A percentile compares a stretch with the other conserved stretches of the same genome.
Conservation (phyloP, 1,140 invertebrate species). For the Portunus trituberculatus region DNA sequence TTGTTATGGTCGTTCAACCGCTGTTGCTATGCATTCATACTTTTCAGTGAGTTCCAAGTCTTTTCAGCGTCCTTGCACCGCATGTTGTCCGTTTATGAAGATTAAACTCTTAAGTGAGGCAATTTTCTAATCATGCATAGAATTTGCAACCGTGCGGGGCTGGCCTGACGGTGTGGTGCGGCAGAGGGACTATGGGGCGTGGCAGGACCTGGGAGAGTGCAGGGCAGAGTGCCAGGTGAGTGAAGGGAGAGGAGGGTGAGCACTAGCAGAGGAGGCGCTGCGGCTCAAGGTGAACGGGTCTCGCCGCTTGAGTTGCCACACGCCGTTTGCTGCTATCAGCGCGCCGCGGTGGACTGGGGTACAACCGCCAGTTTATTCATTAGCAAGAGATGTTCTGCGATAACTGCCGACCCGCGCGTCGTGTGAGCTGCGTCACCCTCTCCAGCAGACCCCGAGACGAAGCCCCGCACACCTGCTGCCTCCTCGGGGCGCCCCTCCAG, state of each 20-base stretch:
- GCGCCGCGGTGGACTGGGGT: conserved; percentile 36
- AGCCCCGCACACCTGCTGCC: background rate
- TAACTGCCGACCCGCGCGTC: background rate
- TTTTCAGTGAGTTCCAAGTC: background rate
- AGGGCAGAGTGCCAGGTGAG: background rate
- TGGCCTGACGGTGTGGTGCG: background rate
- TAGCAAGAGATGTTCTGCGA: conserved; percentile 49
- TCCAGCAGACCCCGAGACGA: background rate
- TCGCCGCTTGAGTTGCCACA: conserved; percentile 24
- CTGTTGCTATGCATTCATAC: conserved; percentile 61
- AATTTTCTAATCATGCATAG: too few relatives aligned
- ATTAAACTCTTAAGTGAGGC: too few relatives aligned
- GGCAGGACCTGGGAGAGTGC: background rate
- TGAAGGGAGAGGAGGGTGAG: conserved; percentile 24
- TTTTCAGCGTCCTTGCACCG: background rate
- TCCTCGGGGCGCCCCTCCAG: background rate
- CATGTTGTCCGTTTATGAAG: too few relatives aligned
- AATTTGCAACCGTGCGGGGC: too few relatives aligned
- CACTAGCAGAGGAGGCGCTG: background rate
- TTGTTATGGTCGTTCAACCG: conserved; percentile 69
- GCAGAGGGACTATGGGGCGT: background rate
- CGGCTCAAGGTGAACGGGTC: conserved; percentile 64
- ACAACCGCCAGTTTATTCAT: conserved; percentile 54
- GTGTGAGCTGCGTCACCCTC: background rate
- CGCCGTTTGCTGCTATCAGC: background rate